A percentile compares a stretch with the other conserved stretches of the same genome.
Conservation (phyloP, 1,140 invertebrate genomes). For the Camponotus pennsylvanicus region DNA sequence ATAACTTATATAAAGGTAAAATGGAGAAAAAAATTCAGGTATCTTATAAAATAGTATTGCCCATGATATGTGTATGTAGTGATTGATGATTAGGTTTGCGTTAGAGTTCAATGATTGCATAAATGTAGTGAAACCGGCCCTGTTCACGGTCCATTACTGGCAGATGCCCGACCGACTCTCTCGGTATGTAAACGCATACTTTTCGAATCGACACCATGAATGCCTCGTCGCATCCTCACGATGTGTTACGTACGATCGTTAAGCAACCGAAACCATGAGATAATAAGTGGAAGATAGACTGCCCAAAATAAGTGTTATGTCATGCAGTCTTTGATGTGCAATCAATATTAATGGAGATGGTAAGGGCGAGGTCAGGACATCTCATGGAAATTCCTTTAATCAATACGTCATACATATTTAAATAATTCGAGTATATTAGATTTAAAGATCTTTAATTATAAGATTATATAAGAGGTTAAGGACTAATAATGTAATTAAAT, state of each 20-base stretch:
- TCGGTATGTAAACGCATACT: slow-evolving; percentile 23
- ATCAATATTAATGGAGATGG: background rate
- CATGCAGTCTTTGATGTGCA: background rate
- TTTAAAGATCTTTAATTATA: slow-evolving; percentile 1
- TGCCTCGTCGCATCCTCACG: background rate
- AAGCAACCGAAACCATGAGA: slow-evolving; percentile 24
- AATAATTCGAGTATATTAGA: background rate
- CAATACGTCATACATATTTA: background rate
- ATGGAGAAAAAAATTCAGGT: background rate
- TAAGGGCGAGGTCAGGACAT: background rate
- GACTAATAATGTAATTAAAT: background rate
- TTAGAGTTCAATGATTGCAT: background rate
- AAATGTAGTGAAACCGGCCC: slow-evolving; percentile 22
- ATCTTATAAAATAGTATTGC: slow-evolving; percentile 19
- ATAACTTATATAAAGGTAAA: slow-evolving; percentile 8
- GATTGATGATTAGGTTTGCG: slow-evolving; percentile 5
- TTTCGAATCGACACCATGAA: slow-evolving; percentile 29
- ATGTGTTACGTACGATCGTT: slow-evolving; percentile 33
- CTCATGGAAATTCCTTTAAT: background rate
- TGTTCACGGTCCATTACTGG: slow-evolving; percentile 32
- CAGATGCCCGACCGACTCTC: slow-evolving; percentile 32
- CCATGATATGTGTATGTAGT: background rate
- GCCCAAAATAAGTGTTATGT: slow-evolving; percentile 19
- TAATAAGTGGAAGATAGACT: slow-evolving; percentile 20
- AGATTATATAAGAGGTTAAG: background rate